These are phyloP conservation scores for Campylomormyrus tamandua DNA, from an alignment of 2,113 vertebrate genomes.

Conservation along the genomic window DNA sequence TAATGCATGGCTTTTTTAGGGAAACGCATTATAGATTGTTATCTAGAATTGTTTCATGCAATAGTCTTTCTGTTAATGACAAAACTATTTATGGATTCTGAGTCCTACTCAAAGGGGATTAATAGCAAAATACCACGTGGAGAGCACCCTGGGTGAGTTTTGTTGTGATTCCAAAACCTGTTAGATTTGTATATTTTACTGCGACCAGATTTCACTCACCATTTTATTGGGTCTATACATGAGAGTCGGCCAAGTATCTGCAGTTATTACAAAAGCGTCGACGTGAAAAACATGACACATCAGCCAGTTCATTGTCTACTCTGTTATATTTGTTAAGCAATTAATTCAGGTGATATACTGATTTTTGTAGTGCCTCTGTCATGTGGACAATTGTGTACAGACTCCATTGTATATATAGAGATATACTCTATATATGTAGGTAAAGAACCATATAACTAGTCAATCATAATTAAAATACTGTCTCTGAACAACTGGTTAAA, in stretches of 20 bases:
- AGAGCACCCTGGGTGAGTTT: neutral
- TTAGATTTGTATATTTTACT: neutral
- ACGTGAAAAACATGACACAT: neutral
- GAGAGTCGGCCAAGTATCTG: neutral
- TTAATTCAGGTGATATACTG: neutral
- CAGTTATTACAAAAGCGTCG: neutral
- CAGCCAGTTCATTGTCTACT: neutral
- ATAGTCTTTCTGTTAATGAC: neutral
- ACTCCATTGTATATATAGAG: neutral
- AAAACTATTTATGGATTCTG: neutral
- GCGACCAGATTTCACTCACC: neutral
- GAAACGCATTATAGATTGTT: neutral
- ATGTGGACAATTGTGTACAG: neutral
- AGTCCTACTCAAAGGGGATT: neutral
- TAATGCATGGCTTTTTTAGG: neutral
- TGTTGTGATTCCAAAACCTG: neutral
- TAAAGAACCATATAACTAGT: neutral
- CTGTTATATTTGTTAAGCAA: neutral
- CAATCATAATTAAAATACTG: neutral
- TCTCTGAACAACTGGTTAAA: neutral
- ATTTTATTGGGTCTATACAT: neutral
- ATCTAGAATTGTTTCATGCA: neutral
- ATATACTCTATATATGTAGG: neutral
- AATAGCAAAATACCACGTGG: neutral
- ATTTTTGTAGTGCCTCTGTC: neutral